These are phyloP conservation scores for Ceratotherium simum DNA, from an alignment of 2,113 vertebrate genomes.

Conservation along the genomic window DNA sequence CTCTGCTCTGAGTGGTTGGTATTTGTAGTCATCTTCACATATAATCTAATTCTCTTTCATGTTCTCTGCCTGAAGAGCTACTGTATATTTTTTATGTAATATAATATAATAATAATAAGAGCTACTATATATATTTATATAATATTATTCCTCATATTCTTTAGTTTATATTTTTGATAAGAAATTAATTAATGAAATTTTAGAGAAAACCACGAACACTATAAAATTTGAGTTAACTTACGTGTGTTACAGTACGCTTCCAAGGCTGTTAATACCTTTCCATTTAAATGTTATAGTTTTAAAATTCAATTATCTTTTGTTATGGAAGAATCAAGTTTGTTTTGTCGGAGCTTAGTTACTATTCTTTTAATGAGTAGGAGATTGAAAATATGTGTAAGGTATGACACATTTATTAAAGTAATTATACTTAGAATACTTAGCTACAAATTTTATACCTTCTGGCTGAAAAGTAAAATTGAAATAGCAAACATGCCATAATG, in stretches of 20 bases:
- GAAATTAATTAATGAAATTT: neutral
- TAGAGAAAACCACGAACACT: neutral
- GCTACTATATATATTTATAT: neutral
- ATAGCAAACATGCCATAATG: conserved; percentile 59
- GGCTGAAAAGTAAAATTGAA: conserved; percentile 60
- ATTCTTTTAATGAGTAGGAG: conserved; percentile 47
- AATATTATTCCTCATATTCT: neutral
- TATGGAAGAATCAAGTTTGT: conserved; percentile 29
- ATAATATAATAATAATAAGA: neutral
- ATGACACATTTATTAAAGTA: conserved; percentile 73
- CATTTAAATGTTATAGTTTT: conserved; percentile 34
- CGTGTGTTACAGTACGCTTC: neutral
- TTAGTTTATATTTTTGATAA: neutral
- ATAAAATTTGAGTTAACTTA: neutral
- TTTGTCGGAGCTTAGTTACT: conserved; percentile 23
- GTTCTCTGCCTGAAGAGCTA: neutral
- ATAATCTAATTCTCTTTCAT: neutral
- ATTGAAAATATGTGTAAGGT: conserved; percentile 39
- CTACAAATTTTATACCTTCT: conserved; percentile 64
- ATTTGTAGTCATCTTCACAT: neutral
- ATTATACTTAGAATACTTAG: conserved; percentile 67
- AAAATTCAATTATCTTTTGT: conserved; percentile 63
- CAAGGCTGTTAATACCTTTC: conserved; percentile 21
- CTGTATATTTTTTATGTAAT: neutral
- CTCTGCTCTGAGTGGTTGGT: neutral